Conservation (phyloP, 2,113 vertebrate genomes). For the Cyrtonyx montezumae region DNA sequence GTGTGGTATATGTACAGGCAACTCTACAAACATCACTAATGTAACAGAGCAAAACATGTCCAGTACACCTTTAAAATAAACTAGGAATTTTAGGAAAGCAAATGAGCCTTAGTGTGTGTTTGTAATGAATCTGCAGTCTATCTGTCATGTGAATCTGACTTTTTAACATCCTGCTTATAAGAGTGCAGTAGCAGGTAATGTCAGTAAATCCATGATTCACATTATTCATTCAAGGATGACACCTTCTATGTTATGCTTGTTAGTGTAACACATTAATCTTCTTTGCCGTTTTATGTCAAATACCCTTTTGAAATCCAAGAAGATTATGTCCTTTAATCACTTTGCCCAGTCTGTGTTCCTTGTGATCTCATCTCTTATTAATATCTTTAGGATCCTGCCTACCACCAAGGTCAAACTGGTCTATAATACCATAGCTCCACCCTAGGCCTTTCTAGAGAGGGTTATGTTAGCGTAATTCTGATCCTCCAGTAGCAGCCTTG, state of each 20-base stretch:
- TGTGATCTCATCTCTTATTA: slow-evolving; percentile 71
- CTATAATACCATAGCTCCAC: slow-evolving; percentile 51
- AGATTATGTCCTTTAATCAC: slow-evolving; percentile 60
- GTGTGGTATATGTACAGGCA: background rate
- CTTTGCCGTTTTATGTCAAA: slow-evolving; percentile 55
- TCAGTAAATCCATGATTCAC: background rate
- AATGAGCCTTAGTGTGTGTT: background rate
- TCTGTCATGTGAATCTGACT: background rate
- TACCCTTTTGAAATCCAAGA: slow-evolving; percentile 47
- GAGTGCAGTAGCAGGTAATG: background rate
- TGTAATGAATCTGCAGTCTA: background rate
- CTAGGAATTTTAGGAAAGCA: background rate
- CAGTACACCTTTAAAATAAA: background rate
- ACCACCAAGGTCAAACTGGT: slow-evolving; percentile 53
- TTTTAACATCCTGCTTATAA: background rate
- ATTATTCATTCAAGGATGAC: background rate
- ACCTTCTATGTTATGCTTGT: background rate
- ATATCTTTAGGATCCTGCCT: slow-evolving; percentile 54
- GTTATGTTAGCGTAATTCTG: background rate
- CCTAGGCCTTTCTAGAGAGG: background rate
- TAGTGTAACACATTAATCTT: background rate
- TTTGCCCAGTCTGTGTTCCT: slow-evolving; percentile 52
- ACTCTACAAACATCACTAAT: background rate
- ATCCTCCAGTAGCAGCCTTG: background rate
- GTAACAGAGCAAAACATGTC: background rate